Percentiles rank a stretch among this genome's conserved stretches.
Conservation (phyloP, 2,888 invertebrate genomes). For the Laothoe populi region DNA sequence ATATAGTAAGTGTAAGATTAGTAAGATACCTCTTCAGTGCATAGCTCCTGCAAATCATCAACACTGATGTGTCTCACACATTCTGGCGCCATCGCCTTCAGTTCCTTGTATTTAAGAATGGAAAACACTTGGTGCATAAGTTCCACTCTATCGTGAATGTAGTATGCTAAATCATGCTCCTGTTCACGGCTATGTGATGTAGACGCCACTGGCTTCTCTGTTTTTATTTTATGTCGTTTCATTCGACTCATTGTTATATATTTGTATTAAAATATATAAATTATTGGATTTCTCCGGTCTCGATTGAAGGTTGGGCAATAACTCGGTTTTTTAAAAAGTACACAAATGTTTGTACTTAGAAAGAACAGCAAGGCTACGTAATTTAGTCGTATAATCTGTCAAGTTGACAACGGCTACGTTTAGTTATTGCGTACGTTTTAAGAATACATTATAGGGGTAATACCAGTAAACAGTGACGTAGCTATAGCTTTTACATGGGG, state of each 20-base stretch:
- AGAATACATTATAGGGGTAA: not conserved
- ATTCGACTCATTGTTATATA: constrained; percentile 35
- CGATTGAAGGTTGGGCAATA: not conserved
- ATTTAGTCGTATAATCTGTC: constrained; percentile 11
- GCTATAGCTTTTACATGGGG: too few relatives aligned
- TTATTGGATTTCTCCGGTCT: not conserved
- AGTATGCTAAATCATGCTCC: constrained; percentile 82
- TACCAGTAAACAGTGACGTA: not conserved
- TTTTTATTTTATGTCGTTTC: constrained; percentile 63
- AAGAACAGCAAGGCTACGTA: not conserved
- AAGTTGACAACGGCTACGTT: not conserved
- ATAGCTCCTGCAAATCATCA: constrained; percentile 84
- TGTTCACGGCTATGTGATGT: constrained; percentile 44
- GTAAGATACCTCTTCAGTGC: constrained; percentile 82
- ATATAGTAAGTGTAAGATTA: too few relatives aligned
- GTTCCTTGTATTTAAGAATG: constrained; percentile 81
- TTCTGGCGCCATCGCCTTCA: constrained; percentile 83
- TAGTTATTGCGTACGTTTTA: not conserved
- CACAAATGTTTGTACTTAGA: too few relatives aligned
- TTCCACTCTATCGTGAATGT: constrained; percentile 85
- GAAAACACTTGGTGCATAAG: constrained; percentile 86
- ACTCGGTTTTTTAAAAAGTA: not conserved
- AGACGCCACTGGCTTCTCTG: constrained; percentile 57
- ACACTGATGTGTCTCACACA: constrained; percentile 72
- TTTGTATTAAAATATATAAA: not conserved